Conservation (phyloP, 37 sponge, comb jelly and placozoan species). For the Hexactinellida sp. region DNA sequence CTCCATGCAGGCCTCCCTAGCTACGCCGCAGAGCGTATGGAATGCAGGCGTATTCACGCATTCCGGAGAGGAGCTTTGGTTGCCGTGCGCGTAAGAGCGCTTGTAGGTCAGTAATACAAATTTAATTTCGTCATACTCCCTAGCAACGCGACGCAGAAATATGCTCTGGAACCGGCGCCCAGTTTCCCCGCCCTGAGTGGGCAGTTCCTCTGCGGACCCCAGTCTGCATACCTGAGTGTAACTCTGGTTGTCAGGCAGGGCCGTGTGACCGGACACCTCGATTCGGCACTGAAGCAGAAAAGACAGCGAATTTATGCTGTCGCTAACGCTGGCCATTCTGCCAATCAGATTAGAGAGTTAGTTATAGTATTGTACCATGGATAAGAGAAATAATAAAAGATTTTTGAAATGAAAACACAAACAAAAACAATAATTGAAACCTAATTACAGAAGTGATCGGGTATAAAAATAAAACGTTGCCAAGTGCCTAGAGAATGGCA, state of each 20-base stretch:
- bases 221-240: background rate
- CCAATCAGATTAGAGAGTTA: background rate
- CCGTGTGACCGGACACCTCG: background rate
- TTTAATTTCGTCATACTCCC: constrained; percentile 2
- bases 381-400: background rate
- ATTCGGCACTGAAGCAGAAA: background rate
- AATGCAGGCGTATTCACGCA: background rate
- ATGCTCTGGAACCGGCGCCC: background rate
- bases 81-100: background rate
- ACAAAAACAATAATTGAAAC: background rate
- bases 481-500: background rate
- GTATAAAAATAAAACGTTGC: background rate
- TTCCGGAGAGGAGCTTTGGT: background rate
- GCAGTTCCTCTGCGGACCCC: background rate
- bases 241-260: background rate
- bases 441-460: background rate
- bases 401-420: background rate
- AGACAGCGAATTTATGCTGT: background rate
- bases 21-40: background rate
- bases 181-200: background rate
- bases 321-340: background rate
- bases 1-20: background rate
- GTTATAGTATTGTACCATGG: background rate
- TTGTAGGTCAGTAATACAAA: background rate
- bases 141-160: background rate